Evolutionary conservation across 1,140 invertebrate genomes (phyloP).

Genomic region (Orchestia grillus): DNA sequence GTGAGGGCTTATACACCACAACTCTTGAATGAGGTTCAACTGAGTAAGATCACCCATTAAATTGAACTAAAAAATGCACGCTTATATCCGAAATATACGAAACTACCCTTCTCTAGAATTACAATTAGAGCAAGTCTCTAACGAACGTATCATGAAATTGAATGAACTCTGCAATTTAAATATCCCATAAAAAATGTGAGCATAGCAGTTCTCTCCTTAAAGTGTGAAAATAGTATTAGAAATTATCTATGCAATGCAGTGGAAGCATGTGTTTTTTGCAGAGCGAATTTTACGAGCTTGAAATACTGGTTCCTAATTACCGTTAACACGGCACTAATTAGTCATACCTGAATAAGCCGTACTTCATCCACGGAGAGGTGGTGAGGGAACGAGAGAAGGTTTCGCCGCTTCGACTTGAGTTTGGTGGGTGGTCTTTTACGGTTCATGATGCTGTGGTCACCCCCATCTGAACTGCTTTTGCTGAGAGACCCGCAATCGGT

Average conservation of each 20-base stretch:
- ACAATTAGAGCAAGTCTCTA: not conserved
- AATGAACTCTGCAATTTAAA: not conserved
- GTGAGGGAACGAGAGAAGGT: slow-evolving; percentile 74
- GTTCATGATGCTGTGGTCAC: slow-evolving; percentile 69
- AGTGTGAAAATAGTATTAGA: not conserved
- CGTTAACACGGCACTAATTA: not conserved
- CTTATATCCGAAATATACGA: not conserved
- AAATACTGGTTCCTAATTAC: slow-evolving; percentile 12
- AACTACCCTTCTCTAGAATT: not conserved
- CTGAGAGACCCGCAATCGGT: slow-evolving; percentile 73
- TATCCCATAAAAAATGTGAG: not conserved
- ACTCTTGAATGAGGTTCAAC: not conserved
- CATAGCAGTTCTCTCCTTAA: not conserved
- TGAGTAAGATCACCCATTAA: not conserved
- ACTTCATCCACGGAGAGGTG: slow-evolving; percentile 79
- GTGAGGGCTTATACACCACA: not conserved
- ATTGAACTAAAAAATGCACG: not conserved
- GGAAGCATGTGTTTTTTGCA: not conserved
- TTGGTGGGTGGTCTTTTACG: slow-evolving; percentile 70
- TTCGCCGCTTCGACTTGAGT: slow-evolving; percentile 72
- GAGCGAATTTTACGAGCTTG: not conserved
- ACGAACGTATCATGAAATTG: not conserved
- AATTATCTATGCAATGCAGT: not conserved
- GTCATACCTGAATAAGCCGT: slow-evolving; percentile 76
- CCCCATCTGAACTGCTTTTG: slow-evolving; percentile 72